Evolutionary conservation across 2,797 vertebrate genomes (phyloP), one percentile per base, ranked within the genome.

Genomic region (Cyclura pinguis): DNA sequence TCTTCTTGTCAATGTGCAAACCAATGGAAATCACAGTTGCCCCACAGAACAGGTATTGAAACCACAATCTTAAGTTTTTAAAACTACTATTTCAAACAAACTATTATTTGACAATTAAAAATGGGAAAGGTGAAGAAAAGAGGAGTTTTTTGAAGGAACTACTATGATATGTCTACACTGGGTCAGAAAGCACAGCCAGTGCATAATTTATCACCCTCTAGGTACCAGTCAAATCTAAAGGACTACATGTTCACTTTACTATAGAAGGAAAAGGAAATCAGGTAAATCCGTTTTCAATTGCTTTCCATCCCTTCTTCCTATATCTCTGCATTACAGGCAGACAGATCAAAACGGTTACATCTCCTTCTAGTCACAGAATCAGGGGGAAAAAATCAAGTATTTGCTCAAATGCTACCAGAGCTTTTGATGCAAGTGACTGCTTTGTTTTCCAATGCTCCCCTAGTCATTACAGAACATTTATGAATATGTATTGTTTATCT

Each of bases 371-470:
- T 32, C 32, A 88, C 14, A 87, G 20, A 35, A 35, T 69, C 29
- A 16, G 16, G 5, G 35, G 35, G 1, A 62, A 47, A 47, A 77
- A 76, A 27, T 50, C 13, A 52, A 27, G 24, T 55, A 84, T 52
- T 89, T 69, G 62, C 47, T 78, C 22, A 85, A 89, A 76, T 29
- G 55, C 72, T 76, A 10, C 0, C 10, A 67, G 6, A 4, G 6
- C 42, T 92, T 82, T 73, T 82, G 87, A 82, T 57, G 4, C 16
- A 90, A 93, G 27, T 22, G 1, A 83, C 52, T 16, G 8, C 35
- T 91, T 6, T 14, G 38, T 42, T 38, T 85, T 42, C 62, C 89
- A 78, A 73, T 35, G n/a, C 12, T 93, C 50, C n/a, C 14, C 6
- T 67, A 32, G 10, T 78, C 29, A 20, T 81, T 52, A 13, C 4